Percentiles rank a stretch among this genome's conserved stretches.
These are phyloP conservation scores for Tridacna gigas DNA, from an alignment of 2,888 invertebrate genomes.

Conservation along the genomic window DNA sequence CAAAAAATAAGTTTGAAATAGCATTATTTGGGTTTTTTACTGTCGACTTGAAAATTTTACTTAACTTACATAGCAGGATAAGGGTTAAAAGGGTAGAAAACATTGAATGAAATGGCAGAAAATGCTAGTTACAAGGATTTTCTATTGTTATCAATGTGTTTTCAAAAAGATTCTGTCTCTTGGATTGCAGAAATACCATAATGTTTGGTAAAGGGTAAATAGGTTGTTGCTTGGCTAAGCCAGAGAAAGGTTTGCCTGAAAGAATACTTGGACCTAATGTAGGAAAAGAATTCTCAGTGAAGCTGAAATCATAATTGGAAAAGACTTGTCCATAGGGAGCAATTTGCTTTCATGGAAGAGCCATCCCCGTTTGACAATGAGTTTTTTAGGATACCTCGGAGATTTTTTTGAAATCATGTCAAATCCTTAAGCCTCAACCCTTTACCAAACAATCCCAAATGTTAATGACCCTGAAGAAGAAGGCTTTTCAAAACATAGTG, in stretches of 20 bases:
- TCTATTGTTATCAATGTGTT: no score
- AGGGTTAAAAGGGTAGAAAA: no score
- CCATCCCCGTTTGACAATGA: background rate
- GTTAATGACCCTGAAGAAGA: no score
- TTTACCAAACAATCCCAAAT: no score
- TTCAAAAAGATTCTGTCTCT: no score
- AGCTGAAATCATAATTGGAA: conserved; percentile 18
- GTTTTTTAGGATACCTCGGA: background rate
- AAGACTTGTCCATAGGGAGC: conserved; percentile 15
- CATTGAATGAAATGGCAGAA: no score
- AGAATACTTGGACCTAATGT: background rate
- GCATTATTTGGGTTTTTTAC: no score
- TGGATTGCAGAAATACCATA: background rate
- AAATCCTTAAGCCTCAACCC: background rate
- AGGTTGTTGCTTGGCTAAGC: background rate
- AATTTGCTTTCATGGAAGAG: conserved; percentile 12
- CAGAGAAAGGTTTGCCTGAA: background rate
- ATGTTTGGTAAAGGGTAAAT: background rate
- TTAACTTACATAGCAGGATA: no score
- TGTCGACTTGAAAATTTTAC: no score
- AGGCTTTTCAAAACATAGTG: no score
- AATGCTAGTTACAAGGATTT: no score
- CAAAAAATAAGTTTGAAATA: no score
- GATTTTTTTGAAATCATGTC: background rate
- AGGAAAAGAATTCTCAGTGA: conserved; percentile 14